Base-by-base conservation (phyloP, 2,797 vertebrate species). In the Xenopus petersii region DNA sequence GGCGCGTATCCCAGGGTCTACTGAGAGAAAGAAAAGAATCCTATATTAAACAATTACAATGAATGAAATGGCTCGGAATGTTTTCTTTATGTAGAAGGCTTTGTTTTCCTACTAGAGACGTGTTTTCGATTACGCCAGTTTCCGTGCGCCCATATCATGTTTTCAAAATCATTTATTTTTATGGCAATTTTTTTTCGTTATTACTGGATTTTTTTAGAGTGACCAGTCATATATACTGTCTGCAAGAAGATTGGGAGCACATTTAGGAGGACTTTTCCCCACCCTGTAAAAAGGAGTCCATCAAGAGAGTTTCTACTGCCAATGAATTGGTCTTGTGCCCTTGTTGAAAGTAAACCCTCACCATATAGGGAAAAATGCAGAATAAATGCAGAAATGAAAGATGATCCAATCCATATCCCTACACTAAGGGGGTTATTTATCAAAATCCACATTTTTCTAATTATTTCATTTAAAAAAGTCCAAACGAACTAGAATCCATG, bases 1-100 rank as follows among this genome's bases (percentile, higher is more conserved):
- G 75, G 75, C 75, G 12, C 17, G 59, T 59, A 69, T 77, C 75
- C 75, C 75, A 64, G 75, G 75, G 64, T 73, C 49, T 64, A 66
- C 70, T 24, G 49, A 70, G 70, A 72, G 65, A 73, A 51, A 68
- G 70, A 63, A 48, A 67, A 58, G 56, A 59, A 78, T 73, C 68
- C 71, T 68, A 64, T 73, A 78, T 70, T 78, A 78, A 78, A 78
- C 75, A 78, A 78, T 78, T 78, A 78, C 71, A 73, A 42, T 73
- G 75, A 78, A 78, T 73, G 71, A 78, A 78, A 78, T 68, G 75
- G 64, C 42, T 78, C 60, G 56, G 71, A 71, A 73, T 65, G 65
- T 69, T 77, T 73, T 73, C 70, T 78, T 78, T 73, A 67, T 67
- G 69, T 64, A 71, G 62, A 61, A 63, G 36, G 55, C 75, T 78